Evolutionary conservation across 2,797 vertebrate genomes (phyloP).

Genomic region (Hyperoplus immaculatus): DNA sequence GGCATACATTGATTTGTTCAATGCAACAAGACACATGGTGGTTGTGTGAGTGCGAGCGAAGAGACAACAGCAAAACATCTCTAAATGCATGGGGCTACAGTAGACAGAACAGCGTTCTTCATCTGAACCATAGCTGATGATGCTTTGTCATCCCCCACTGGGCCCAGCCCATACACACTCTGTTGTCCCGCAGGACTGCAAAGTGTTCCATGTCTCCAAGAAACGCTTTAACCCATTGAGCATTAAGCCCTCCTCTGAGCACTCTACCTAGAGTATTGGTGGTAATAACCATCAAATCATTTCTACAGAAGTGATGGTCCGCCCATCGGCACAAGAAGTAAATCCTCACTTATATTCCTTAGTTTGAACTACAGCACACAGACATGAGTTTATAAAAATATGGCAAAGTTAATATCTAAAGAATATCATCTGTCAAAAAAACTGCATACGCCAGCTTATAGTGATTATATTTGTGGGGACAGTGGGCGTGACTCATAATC

Average conservation of each 20-base stretch:
- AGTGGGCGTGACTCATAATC: not conserved
- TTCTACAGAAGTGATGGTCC: constrained; percentile 29
- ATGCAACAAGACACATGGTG: not conserved
- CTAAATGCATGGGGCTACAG: constrained; percentile 39
- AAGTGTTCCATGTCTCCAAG: constrained; percentile 87
- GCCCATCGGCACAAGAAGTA: constrained; percentile 36
- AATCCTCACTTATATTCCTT: constrained; percentile 50
- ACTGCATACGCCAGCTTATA: not conserved
- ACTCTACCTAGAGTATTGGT: constrained; percentile 69
- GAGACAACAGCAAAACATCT: constrained; percentile 31
- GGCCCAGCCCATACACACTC: constrained; percentile 56
- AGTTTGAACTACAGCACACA: constrained; percentile 12
- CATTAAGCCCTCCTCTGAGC: constrained; percentile 75
- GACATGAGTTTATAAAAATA: constrained; percentile 6
- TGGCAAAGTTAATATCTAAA: constrained; percentile 8
- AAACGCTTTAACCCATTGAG: constrained; percentile 80
- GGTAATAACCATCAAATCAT: constrained; percentile 77
- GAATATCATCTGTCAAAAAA: constrained; percentile 12
- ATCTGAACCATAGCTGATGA: constrained; percentile 42
- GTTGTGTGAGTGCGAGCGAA: not conserved
- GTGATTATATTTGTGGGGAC: not conserved
- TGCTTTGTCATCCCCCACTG: constrained; percentile 56
- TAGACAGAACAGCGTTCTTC: constrained; percentile 27
- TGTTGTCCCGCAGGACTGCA: constrained; percentile 72
- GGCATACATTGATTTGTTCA: not conserved